These are phyloP conservation scores for Oithona nana DNA, from an alignment of 2,888 invertebrate species.

Conservation along the genomic window DNA sequence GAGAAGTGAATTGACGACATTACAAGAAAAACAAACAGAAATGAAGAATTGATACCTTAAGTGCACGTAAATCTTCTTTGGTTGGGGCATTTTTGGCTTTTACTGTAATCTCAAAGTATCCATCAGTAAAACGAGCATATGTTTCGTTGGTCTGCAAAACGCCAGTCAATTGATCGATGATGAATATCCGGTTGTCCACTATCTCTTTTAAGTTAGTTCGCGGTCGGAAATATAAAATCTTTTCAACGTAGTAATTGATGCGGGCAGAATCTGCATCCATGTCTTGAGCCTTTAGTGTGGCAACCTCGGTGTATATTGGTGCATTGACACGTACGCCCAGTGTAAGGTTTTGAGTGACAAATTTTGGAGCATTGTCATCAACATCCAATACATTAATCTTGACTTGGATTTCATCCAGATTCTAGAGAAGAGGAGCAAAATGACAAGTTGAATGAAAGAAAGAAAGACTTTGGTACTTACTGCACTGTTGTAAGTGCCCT, in stretches of 20 bases:
- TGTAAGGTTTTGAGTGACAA: constrained; percentile 41
- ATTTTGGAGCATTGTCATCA: constrained; percentile 53
- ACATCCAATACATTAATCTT: constrained; percentile 44
- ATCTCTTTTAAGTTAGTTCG: neutral
- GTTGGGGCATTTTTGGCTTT: constrained; percentile 22
- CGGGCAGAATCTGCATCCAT: constrained; percentile 44
- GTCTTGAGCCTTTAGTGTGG: constrained; percentile 45
- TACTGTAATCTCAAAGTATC: constrained; percentile 36
- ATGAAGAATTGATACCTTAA: constrained; percentile 28
- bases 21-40: no score
- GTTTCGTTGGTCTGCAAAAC: constrained; percentile 48
- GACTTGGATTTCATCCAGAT: constrained; percentile 38
- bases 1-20: neutral
- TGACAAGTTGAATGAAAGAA: neutral
- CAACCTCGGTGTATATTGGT: constrained; percentile 47
- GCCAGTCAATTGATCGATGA: constrained; percentile 46
- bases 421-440: constrained; percentile 5
- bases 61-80: constrained; percentile 25
- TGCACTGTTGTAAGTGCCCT: neutral
- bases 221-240: constrained; percentile 1
- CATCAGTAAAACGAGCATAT: constrained; percentile 43
- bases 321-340: constrained; percentile 51
- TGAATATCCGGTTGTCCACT: constrained; percentile 35
- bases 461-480: neutral
- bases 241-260: constrained; percentile 34